Conservation (phyloP, 2,113 vertebrate genomes). For the Lepus americanus region DNA sequence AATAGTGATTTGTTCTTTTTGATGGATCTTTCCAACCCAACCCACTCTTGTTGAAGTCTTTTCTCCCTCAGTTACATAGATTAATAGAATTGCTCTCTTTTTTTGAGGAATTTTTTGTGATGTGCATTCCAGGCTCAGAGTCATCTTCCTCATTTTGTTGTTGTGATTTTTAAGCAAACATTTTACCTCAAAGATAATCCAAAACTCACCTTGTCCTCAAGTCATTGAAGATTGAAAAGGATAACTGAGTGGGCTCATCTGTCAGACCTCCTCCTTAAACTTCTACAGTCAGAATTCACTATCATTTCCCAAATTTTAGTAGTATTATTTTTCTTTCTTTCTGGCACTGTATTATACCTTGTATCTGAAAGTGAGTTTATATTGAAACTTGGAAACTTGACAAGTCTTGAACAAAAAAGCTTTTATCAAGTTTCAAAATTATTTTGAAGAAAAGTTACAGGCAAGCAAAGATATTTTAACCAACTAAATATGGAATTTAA, state of each 20-base stretch:
- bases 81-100: neutral
- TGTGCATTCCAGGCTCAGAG: neutral
- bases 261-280: constrained; percentile 5
- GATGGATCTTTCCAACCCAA: neutral
- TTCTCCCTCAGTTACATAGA: neutral
- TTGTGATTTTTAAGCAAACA: neutral
- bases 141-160: neutral
- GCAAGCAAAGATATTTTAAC: neutral
- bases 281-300: neutral
- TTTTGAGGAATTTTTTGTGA: neutral
- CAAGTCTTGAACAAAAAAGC: neutral
- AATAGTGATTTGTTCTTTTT: neutral
- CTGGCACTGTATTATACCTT: neutral
- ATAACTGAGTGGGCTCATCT: too few species aligned
- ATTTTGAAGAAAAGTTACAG: neutral
- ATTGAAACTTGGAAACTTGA: neutral
- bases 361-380: constrained; percentile 5
- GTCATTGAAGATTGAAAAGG: neutral
- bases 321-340: neutral
- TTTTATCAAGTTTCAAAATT: constrained; percentile 43
- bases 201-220: neutral
- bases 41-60: neutral
- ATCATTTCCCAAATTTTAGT: neutral
- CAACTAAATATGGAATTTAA: neutral
- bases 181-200: neutral